Percentiles rank a stretch among this genome's conserved stretches.
These are phyloP conservation scores for Alosa sapidissima DNA, from an alignment of 2,797 vertebrate genomes.

Conservation along the genomic window DNA sequence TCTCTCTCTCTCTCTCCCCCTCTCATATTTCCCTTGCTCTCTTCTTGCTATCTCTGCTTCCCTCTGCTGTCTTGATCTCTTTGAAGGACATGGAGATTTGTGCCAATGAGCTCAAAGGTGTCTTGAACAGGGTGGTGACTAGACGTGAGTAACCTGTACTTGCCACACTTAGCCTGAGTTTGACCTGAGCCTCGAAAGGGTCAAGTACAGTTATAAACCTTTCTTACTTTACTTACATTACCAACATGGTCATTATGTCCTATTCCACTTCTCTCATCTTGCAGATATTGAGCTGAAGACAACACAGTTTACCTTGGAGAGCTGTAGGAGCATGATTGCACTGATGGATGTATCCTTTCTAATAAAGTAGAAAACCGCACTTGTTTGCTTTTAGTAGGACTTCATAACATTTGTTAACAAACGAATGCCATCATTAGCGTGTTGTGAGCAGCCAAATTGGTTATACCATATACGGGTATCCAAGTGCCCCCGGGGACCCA, in stretches of 20 bases:
- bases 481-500: too few relatives aligned
- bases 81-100: constrained; percentile 94
- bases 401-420: too few relatives aligned
- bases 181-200: not conserved
- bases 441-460: too few relatives aligned
- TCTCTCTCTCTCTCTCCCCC: not conserved
- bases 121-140: constrained; percentile 86
- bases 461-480: too few relatives aligned
- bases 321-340: constrained; percentile 98
- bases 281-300: constrained; percentile 85
- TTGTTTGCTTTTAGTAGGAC: too few relatives aligned
- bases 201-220: not conserved
- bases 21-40: not conserved
- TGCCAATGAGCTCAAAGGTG: constrained; percentile 86
- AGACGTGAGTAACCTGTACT: constrained; percentile 82
- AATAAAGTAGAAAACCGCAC: too few relatives aligned
- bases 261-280: not conserved
- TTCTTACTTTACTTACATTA: not conserved
- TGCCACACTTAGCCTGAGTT: not conserved
- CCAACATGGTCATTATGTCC: not conserved
- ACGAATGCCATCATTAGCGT: too few relatives aligned
- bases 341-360: constrained; percentile 97
- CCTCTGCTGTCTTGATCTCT: constrained; percentile 32
- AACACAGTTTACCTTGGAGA: constrained; percentile 90
- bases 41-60: not conserved